Evolutionary conservation across 2,113 vertebrate species (phyloP), one percentile per base, ranked within the genome.

Genomic region (Scopus umbretta): DNA sequence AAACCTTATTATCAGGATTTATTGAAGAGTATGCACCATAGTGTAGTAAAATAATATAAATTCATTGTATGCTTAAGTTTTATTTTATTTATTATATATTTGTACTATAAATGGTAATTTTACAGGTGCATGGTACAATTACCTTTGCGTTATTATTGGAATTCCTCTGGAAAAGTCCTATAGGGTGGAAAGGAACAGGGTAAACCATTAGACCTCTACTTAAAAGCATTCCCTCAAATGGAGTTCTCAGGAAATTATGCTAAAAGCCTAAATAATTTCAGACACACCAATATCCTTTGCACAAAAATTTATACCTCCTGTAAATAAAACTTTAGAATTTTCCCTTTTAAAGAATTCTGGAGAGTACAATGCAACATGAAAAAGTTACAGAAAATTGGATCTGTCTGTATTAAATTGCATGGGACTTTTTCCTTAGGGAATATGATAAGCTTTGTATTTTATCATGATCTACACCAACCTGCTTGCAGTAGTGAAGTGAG

Each of bases 1-100:
- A 97, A 96, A 92, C 66, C 94, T 92, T 82, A 97, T 96, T 96
- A 94, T 70, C 40, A 58, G 68, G 71, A 95, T 96, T 96, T 97
- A 96, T 92, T 92, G 79, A 70, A 10, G 15, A 80, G 5, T 59
- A 42, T 55, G 34, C 49, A 67, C 47, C 21, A 9, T 7, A 59
- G 40, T 43, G n/a, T 75, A 94, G 40, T 94, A 72, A 97, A 90
- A 71, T 90, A 34, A 61, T 71, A 80, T 34, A 75, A 87, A 96
- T 91, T 71, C 50, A 62, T 84, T 45, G 16, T 76, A n/a, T 78
- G 56, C 30, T 86, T 95, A 70, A 72, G 56, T 47, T 75, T 82
- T 88, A 50, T 91, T 92, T 88, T 81, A 90, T 92, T 92, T 95
- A 49, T 93, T 38, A 58, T 68, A 40, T 74, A 74, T 83, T 72